A percentile compares a stretch with the other conserved stretches of the same genome.
These are phyloP conservation scores for Dinocampus coccinellae DNA, from an alignment of 2,888 invertebrate species.

Conservation along the genomic window DNA sequence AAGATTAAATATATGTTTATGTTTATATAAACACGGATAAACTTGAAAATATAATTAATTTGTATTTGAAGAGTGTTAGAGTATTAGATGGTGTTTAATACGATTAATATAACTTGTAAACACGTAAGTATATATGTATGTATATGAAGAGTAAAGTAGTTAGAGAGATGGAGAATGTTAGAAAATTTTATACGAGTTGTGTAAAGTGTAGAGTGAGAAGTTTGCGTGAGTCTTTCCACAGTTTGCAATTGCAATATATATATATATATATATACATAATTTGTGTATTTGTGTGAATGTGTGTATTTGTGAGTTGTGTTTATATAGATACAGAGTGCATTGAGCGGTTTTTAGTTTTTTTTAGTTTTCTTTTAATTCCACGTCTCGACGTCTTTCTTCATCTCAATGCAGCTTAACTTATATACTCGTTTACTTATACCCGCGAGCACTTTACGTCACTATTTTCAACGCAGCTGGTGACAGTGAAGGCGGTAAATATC, in stretches of 20 bases:
- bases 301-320: not conserved
- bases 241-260: slow-evolving; percentile 9
- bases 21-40: not conserved
- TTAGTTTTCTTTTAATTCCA: not conserved
- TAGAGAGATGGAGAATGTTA: not conserved
- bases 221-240: slow-evolving; percentile 3
- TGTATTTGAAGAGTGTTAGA: not conserved
- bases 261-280: slow-evolving; percentile 16
- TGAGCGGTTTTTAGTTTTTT: slow-evolving; percentile 2
- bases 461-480: slow-evolving; percentile 12
- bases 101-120: not conserved
- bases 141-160: not conserved
- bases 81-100: not conserved
- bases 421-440: no score
- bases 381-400: not conserved
- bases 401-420: no score
- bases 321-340: not conserved
- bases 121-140: not conserved
- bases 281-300: slow-evolving; percentile 5
- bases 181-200: not conserved
- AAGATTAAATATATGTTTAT: no score
- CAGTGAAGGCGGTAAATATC: not conserved
- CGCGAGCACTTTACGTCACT: slow-evolving; percentile 19
- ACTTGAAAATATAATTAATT: not conserved
- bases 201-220: slow-evolving; percentile 17